Base-by-base conservation (phyloP, 2,888 invertebrate genomes). In the Zelleria hepariella region DNA sequence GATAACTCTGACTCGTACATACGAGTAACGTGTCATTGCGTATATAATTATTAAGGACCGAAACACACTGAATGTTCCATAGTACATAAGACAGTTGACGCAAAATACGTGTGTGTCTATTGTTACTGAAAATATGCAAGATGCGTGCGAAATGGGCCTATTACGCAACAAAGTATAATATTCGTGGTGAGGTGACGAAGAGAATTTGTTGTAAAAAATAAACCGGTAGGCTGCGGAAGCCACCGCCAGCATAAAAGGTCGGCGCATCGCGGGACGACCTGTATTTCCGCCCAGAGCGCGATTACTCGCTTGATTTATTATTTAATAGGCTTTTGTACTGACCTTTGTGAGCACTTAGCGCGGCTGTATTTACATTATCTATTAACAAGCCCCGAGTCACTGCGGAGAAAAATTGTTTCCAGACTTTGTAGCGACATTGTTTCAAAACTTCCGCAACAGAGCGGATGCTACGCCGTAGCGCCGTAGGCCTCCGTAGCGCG, bases 291-390 rank as follows among this genome's bases (percentile, higher is more conserved):
- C 32, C 32, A 10, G 32, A 3, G 53, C 55, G 65, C 71, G 70
- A 73, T 78, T 74, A 75, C 71, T 65, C 62, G 61, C 66, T 66
- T 74, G 69, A 78, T 80, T 77, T 76, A 82, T 80, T 82, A 80
- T 80, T 77, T 75, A 79, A 68, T 66, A 66, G 64, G 68, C 70
- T 70, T 74, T 72, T 68, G 72, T 70, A 70, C 60, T 63, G 64
- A 62, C 77, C 74, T 77, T 74, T 74, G 68, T 67, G 66, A 67
- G 65, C 68, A 71, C 68, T 73, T 71, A 70, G 68, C 68, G 67
- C 64, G 66, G 69, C 71, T 77, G 75, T 78, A 77, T 78, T 76
- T 72, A 75, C 67, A 70, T 67, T 65, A 64, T 63, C 68, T 65
- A 69, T 69, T 69, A 65, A 63, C 25, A 32, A 10, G 42, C 48